Percentiles rank a stretch among this genome's conserved stretches.
Conservation (phyloP, 2,797 vertebrate species). For the Gymnodraco acuticeps region DNA sequence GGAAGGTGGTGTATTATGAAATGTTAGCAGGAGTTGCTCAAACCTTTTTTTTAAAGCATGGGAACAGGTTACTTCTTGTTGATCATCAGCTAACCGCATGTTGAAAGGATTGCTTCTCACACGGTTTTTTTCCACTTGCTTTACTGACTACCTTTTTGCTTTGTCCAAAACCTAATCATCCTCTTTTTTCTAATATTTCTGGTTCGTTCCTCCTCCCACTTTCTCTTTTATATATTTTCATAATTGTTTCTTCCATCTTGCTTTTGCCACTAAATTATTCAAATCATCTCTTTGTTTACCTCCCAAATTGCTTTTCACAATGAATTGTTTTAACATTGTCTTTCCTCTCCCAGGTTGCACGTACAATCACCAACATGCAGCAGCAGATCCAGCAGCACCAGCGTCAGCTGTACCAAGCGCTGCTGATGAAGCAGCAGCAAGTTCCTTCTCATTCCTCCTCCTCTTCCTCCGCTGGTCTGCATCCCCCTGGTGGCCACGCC, state of each 20-base stretch:
- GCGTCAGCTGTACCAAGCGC: constrained; percentile 98
- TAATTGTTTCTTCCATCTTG: not conserved
- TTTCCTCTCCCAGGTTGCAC: constrained; percentile 90
- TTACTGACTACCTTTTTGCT: fast-evolving
- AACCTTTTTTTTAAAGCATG: not conserved
- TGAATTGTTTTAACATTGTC: not conserved
- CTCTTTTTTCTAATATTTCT: not conserved
- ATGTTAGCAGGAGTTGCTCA: constrained; percentile 25
- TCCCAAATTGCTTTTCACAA: not conserved
- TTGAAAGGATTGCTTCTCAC: not conserved
- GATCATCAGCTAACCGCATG: not conserved
- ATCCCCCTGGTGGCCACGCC: constrained; percentile 79
- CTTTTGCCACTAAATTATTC: not conserved
- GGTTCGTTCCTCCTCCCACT: not conserved
- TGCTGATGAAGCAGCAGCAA: constrained; percentile 98
- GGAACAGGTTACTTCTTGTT: constrained; percentile 29
- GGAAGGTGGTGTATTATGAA: no score
- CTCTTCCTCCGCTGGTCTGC: constrained; percentile 89
- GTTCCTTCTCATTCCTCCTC: constrained; percentile 80
- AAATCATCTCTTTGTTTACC: not conserved
- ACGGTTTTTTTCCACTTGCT: not conserved
- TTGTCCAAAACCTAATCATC: not conserved
- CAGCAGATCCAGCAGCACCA: constrained; percentile 99
- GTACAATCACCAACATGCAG: constrained; percentile 99
- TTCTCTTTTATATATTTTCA: not conserved